Evolutionary conservation across 2,797 vertebrate genomes (phyloP).

Genomic region (Octomys mimax): DNA sequence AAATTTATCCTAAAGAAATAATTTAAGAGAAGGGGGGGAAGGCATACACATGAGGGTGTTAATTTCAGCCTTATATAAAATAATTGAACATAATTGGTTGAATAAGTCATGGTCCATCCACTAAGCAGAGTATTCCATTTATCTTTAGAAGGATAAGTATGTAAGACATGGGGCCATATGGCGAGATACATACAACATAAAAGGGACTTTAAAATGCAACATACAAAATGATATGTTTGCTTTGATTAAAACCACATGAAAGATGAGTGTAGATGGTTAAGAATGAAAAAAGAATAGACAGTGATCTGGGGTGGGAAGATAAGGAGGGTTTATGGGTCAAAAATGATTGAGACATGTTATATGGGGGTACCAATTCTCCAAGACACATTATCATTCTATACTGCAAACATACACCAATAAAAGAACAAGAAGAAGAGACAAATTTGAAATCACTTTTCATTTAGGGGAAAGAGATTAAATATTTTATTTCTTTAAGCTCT

Average conservation of each 20-base stretch:
- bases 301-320: neutral
- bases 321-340: too few species aligned
- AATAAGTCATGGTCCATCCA: neutral
- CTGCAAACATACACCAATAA: neutral
- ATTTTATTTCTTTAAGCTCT: neutral
- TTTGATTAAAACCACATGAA: neutral
- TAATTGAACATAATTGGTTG: neutral
- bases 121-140: neutral
- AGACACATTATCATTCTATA: neutral
- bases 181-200: neutral
- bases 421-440: neutral
- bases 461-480: neutral
- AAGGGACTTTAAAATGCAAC: neutral
- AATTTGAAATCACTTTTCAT: neutral
- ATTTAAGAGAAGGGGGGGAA: neutral
- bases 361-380: neutral
- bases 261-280: neutral
- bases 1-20: slow-evolving; percentile 32
- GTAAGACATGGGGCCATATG: neutral
- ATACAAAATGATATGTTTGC: neutral
- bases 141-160: neutral
- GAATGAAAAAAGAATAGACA: neutral
- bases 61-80: neutral
- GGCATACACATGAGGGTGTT: neutral
- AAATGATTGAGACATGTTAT: neutral